Base-by-base conservation (phyloP, 2,888 invertebrate genomes). In the Sphinx pinastri region DNA sequence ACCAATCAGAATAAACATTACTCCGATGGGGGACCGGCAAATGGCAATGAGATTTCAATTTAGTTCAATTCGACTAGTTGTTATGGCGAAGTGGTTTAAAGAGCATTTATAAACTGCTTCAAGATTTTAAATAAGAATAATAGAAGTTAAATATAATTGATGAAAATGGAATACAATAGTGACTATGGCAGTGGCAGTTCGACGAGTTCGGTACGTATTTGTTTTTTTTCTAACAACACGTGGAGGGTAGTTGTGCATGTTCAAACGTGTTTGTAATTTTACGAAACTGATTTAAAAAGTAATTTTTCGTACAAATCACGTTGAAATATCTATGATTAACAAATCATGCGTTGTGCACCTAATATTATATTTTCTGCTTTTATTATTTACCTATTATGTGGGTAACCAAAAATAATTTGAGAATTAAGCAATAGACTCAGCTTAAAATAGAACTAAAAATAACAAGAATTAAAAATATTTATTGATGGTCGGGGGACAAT, bases 111-210 rank as follows among this genome's bases (percentile, higher is more conserved):
- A 38, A 38, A 8, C 25, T 25, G 8, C 38, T 7, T 5, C 38
- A 38, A 38, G 38, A 38, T 5, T 38, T 38, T 38, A 7, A 38
- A 7, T 38, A 38, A 38, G 0, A 38, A 38, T 38, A 38, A 38
- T 38, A 38, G 1, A 38, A 38, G 8, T 38, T 57, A 19, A 16
- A 45, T 45, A 38, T 38, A 38, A 68, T 47, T 19, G 16, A 68
- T 68, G 47, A 57, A 47, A 47, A 19, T 47, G 14, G 74, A 79
- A 69, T 77, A 81, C 70, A 81, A 73, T 47, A 87, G 86, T 82
- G 87, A 88, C 58, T 88, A 86, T 70, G 86, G 87, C 16, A 88
- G 87, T 63, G 82, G 84, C 10, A 85, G 82, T 67, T 84, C 85
- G 4, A 78, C 84, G 2, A 86, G 84, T 76, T 81, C 83, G 31